Percentiles rank a stretch among this genome's conserved stretches.
Evolutionary conservation across 2,113 vertebrate genomes (phyloP).

Genomic region (Poeciliopsis prolifica): DNA sequence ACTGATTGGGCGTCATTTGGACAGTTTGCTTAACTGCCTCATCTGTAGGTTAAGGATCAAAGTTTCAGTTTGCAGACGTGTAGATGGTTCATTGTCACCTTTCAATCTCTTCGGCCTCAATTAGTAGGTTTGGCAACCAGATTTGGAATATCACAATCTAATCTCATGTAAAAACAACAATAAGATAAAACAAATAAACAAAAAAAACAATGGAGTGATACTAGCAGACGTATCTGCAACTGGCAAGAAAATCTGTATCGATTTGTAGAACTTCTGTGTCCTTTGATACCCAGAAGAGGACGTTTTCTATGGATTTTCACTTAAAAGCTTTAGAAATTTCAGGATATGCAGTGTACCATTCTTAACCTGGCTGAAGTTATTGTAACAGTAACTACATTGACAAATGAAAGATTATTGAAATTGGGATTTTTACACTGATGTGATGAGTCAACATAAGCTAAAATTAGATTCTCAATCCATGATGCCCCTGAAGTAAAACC

Average conservation of each 20-base stretch:
- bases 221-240: neutral
- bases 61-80: conserved; percentile 20
- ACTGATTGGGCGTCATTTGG: neutral
- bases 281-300: neutral
- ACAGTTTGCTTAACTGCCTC: conserved; percentile 6
- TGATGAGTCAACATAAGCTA: too few relatives aligned
- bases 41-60: conserved; percentile 30
- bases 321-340: neutral
- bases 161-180: neutral
- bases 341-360: neutral
- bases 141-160: neutral
- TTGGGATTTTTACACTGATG: neutral
- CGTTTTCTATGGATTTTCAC: neutral
- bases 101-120: conserved; percentile 4
- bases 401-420: too few relatives aligned
- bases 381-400: neutral
- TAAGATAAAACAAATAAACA: neutral
- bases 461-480: too few relatives aligned
- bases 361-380: neutral
- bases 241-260: neutral
- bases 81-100: conserved; percentile 6
- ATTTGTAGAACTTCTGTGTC: neutral
- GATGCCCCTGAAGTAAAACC: too few relatives aligned
- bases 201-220: too few relatives aligned
- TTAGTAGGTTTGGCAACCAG: conserved; percentile 15